phyloP scores from a whole-genome alignment of 2,797 vertebrate genomes.

The Cuculus canorus region DNA sequence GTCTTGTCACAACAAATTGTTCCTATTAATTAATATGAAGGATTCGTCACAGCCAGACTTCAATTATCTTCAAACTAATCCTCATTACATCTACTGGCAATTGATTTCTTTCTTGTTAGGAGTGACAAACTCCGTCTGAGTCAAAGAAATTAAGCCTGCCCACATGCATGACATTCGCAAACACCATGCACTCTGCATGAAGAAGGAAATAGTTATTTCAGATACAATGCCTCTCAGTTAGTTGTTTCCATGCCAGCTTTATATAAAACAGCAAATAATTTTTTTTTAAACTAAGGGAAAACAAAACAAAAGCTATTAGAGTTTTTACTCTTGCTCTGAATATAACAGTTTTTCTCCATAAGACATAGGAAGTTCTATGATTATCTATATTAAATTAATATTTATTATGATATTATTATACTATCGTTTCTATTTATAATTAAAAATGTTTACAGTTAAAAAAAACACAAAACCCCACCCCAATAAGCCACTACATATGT shows the following conservation, averaged over 20 bases:
- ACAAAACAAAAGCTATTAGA: not conserved
- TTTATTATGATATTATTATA: no score
- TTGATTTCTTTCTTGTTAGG: not conserved
- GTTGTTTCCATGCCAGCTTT: not conserved
- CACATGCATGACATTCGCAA: not conserved
- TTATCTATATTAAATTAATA: no score
- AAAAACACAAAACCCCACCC: not conserved
- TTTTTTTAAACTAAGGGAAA: not conserved
- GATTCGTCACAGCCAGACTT: not conserved
- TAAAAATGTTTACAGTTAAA: not conserved
- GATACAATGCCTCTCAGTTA: not conserved
- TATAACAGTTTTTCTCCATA: not conserved
- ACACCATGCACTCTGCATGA: not conserved
- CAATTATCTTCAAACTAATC: slow-evolving; percentile 13
- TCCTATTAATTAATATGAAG: slow-evolving; percentile 2
- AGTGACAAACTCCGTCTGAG: not conserved
- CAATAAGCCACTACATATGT: not conserved
- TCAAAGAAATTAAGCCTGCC: not conserved
- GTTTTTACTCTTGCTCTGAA: not conserved
- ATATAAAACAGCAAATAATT: not conserved
- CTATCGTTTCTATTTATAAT: not conserved
- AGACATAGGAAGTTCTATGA: not conserved
- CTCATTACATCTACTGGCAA: not conserved
- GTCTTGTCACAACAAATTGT: not conserved
- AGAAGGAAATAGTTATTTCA: not conserved